Conservation (phyloP, 2,797 vertebrate species). For the Sebastes taczanowskii region DNA sequence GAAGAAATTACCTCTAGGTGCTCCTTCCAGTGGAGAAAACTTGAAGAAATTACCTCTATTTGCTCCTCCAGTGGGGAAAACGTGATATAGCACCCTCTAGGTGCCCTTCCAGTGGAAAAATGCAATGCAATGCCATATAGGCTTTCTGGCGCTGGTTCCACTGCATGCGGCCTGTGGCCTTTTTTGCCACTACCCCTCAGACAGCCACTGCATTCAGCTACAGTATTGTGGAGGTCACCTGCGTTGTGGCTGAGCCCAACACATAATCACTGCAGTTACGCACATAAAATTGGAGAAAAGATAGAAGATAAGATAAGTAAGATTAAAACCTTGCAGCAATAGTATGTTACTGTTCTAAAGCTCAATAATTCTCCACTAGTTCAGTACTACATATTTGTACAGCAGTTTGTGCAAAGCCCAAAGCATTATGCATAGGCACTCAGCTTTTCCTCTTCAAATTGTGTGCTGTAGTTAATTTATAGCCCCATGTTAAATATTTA, state of each 20-base stretch:
- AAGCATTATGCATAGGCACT: neutral
- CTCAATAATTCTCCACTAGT: neutral
- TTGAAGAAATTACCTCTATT: too few relatives aligned
- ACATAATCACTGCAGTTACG: neutral
- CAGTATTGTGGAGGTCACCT: neutral
- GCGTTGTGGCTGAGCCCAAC: neutral
- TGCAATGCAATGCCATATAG: neutral
- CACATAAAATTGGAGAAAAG: neutral
- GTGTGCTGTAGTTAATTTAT: conserved; percentile 24
- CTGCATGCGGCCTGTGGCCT: neutral
- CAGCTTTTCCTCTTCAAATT: neutral
- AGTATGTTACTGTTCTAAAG: neutral
- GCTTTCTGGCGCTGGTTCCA: neutral
- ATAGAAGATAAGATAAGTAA: neutral
- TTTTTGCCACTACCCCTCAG: neutral
- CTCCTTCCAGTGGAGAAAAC: too few relatives aligned
- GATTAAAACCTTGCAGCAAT: neutral
- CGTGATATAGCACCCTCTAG: neutral
- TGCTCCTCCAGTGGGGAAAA: neutral
- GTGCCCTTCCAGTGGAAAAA: neutral
- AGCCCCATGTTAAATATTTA: conserved; percentile 48
- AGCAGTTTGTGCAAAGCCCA: neutral
- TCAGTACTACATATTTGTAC: neutral
- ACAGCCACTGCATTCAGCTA: neutral
- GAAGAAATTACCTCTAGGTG: rapidly evolving